Evolutionary conservation across 1,140 invertebrate genomes (phyloP), one percentile per base, ranked within the genome.

Genomic region (Choristoneura fumiferana): DNA sequence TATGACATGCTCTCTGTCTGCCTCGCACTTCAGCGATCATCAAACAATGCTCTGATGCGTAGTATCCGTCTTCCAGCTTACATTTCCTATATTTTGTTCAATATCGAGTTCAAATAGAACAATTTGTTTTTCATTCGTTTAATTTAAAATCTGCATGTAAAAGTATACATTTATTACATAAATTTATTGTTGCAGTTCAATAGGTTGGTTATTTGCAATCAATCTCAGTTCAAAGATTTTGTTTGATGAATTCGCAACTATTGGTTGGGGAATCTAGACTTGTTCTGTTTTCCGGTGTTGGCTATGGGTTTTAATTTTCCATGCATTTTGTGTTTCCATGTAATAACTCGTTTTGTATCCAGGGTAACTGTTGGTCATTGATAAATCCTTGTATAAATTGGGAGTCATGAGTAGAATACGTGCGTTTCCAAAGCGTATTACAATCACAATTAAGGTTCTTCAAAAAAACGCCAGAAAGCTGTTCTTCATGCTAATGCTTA

Each of bases 201-300:
- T 34, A 58, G 38, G 29, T 29, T 29, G 2, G 22, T 6, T 29
- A 6, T 4, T 45, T 13, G 0, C 8, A 10, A 13, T 17, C n/a
- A 13, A 12, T 56, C n/a, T n/a, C 22, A 6, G 22, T 43, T 59
- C 39, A 13, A 55, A 17, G 22, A 56, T 69, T 69, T 79, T 81
- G 78, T 81, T 81, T 77, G 76, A 81, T 71, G 78, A 72, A 71
- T 64, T 35, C 38, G 58, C 62, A 65, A 59, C 39, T 69, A 68
- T 70, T 54, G 68, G 71, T 72, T 73, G 65, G 71, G 77, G 68
- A 67, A 43, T 73, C 60, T 65, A 40, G 58, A 52, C 56, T 63
- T 60, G 40, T 18, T 49, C 43, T 64, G 35, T 67, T 59, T 67
- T 62, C 65, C 59, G 75, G 78, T 81, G 71, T 65, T 67, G 77